Conservation (phyloP, 2,888 invertebrate genomes). For the Carpatolechia fugitivella region DNA sequence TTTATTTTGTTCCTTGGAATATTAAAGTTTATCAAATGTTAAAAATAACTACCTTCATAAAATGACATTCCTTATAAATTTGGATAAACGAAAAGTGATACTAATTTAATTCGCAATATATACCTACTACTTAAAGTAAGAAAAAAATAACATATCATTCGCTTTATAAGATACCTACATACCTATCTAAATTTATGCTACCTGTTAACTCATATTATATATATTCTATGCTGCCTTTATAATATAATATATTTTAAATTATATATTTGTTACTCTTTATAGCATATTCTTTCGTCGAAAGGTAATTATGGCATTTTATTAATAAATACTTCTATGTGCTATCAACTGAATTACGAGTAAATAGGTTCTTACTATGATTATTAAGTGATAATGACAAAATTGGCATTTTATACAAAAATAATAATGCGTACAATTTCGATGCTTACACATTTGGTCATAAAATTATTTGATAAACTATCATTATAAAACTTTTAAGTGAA, state of each 20-base stretch:
- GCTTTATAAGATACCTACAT: slow-evolving; percentile 67
- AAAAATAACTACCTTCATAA: slow-evolving; percentile 25
- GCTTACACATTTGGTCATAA: no score
- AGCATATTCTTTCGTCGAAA: slow-evolving; percentile 9
- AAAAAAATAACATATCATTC: slow-evolving; percentile 74
- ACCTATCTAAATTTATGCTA: slow-evolving; percentile 45
- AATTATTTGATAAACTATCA: neutral
- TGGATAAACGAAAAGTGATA: slow-evolving; percentile 52
- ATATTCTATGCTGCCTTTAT: slow-evolving; percentile 56
- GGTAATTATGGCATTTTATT: neutral
- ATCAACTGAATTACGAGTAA: neutral
- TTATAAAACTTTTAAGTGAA: neutral
- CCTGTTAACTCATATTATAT: slow-evolving; percentile 42
- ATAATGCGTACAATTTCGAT: no score
- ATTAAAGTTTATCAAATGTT: slow-evolving; percentile 29
- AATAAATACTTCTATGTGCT: neutral
- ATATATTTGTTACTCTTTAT: slow-evolving; percentile 14
- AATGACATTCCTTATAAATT: slow-evolving; percentile 45
- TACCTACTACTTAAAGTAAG: slow-evolving; percentile 53
- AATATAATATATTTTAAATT: slow-evolving; percentile 30
- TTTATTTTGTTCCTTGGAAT: neutral
- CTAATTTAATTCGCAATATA: slow-evolving; percentile 52
- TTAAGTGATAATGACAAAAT: no score
- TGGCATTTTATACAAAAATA: no score
- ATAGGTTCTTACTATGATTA: no score